Conservation (phyloP, 2,888 invertebrate genomes). For the Xanthostigma xanthostigma region DNA sequence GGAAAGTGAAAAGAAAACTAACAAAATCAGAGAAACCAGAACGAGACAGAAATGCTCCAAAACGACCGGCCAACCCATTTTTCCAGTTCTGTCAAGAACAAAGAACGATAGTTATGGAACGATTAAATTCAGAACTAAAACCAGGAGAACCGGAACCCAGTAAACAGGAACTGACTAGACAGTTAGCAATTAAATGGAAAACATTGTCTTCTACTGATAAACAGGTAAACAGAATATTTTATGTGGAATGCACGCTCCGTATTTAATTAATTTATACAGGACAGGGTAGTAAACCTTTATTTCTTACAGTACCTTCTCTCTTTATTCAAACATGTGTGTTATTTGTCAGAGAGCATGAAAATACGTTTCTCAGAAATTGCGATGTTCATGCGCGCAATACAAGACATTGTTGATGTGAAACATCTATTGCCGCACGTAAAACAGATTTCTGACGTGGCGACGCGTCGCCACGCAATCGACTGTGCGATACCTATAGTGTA, state of each 20-base stretch:
- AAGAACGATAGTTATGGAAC: slow-evolving; percentile 53
- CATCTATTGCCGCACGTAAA: too few species aligned
- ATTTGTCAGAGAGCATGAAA: too few species aligned
- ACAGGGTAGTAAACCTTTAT: slow-evolving; percentile 3
- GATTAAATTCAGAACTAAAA: slow-evolving; percentile 37
- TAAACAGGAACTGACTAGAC: slow-evolving; percentile 60
- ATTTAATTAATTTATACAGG: background rate
- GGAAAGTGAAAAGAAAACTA: slow-evolving; percentile 40
- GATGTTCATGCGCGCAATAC: too few species aligned
- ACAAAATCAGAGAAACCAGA: slow-evolving; percentile 41
- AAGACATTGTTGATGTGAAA: too few species aligned
- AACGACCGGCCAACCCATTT: slow-evolving; percentile 66
- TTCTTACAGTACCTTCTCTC: too few species aligned
- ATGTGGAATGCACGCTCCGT: background rate
- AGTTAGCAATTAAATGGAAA: slow-evolving; percentile 60
- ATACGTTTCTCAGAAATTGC: too few species aligned
- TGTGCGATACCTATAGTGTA: too few species aligned
- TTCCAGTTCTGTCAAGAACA: slow-evolving; percentile 71
- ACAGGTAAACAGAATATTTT: slow-evolving; percentile 33
- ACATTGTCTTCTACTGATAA: slow-evolving; percentile 52
- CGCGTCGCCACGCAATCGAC: too few species aligned
- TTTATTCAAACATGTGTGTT: too few species aligned
- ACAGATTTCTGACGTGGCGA: too few species aligned
- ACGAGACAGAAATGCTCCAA: slow-evolving; percentile 60
- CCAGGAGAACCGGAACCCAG: slow-evolving; percentile 51